These are phyloP conservation scores for Muscidifurax raptorellus DNA, from an alignment of 1,140 invertebrate species.

Conservation along the genomic window DNA sequence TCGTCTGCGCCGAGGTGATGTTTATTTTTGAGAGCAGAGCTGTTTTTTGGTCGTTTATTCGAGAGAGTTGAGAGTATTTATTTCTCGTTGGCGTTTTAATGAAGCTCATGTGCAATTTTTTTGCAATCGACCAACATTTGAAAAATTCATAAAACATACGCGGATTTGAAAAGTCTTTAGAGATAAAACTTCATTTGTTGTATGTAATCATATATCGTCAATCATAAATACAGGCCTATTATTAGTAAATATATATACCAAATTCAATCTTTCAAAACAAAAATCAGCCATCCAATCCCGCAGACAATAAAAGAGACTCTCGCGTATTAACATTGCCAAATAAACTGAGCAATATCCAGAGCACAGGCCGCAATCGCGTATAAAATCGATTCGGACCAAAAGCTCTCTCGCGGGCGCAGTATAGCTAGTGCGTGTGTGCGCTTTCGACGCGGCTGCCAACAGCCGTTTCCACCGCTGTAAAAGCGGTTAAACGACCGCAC, in stretches of 20 bases:
- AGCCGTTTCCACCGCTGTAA: slow-evolving; percentile 69
- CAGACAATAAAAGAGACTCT: not conserved
- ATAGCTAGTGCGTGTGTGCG: slow-evolving; percentile 58
- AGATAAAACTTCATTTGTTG: no score
- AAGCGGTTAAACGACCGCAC: slow-evolving; percentile 70
- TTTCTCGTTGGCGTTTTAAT: no score
- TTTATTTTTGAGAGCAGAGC: no score
- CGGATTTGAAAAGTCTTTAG: no score
- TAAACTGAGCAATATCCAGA: not conserved
- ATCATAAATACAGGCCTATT: no score
- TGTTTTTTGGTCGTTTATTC: no score
- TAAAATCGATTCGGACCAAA: slow-evolving; percentile 8
- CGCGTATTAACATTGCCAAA: not conserved
- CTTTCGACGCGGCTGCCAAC: slow-evolving; percentile 67
- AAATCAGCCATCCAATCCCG: not conserved
- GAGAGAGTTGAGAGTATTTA: no score
- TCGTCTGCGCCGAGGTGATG: slow-evolving; percentile 43
- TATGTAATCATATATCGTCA: no score
- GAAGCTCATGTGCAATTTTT: no score
- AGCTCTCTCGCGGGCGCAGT: not conserved
- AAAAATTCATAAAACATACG: no score
- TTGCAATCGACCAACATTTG: no score
- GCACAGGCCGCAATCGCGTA: not conserved
- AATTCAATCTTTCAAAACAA: not conserved
- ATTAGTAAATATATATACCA: no score